Percentiles rank a stretch among this genome's conserved stretches.
Evolutionary conservation across 2,113 vertebrate species (phyloP).

Genomic region (Guaruba guarouba): DNA sequence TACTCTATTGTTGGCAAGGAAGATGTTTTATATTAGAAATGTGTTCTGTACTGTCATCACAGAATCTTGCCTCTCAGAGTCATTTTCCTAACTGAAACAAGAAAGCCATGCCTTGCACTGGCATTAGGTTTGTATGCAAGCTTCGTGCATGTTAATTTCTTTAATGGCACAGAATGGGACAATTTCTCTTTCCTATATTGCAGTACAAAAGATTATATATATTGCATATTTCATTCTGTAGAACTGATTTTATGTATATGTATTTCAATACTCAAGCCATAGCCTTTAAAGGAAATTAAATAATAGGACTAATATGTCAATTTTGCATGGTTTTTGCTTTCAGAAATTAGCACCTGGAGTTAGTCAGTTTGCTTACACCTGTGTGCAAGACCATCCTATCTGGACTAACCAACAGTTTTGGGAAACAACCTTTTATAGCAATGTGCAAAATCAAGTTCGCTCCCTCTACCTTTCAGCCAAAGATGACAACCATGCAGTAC

Average conservation of each 20-base stretch:
- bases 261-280: not conserved
- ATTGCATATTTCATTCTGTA: not conserved
- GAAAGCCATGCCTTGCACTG: not conserved
- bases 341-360: constrained; percentile 93
- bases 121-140: not conserved
- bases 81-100: not conserved
- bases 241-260: too few relatives aligned
- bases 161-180: not conserved
- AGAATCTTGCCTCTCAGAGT: not conserved
- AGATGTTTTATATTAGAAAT: not conserved
- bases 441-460: constrained; percentile 93
- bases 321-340: not conserved
- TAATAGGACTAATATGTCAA: not conserved
- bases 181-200: not conserved
- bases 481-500: constrained; percentile 74
- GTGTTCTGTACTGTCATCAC: not conserved
- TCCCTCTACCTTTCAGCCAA: constrained; percentile 87
- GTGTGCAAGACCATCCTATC: constrained; percentile 95
- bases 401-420: constrained; percentile 98
- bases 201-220: not conserved
- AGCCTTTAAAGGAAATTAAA: not conserved
- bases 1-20: not conserved
- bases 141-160: not conserved
- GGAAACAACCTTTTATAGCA: constrained; percentile 97
- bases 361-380: constrained; percentile 96